These are phyloP conservation scores for Diprion similis DNA, from an alignment of 1,140 invertebrate genomes.

Conservation along the genomic window DNA sequence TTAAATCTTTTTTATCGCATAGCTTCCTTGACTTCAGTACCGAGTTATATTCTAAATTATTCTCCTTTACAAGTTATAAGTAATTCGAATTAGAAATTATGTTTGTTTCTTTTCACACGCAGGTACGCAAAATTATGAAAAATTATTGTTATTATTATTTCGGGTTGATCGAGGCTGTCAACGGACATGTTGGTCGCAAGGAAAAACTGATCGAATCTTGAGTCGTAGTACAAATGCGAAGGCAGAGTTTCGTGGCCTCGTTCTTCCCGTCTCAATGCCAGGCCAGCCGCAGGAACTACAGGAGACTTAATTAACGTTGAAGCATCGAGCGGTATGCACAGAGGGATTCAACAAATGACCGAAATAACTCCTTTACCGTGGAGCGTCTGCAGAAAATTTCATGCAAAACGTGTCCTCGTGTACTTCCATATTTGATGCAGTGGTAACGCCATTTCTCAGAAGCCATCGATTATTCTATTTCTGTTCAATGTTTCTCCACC, in stretches of 20 bases:
- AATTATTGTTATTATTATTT: too few relatives aligned
- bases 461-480: background rate
- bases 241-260: background rate
- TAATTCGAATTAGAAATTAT: too few relatives aligned
- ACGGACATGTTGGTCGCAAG: background rate
- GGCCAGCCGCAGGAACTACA: background rate
- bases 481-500: background rate
- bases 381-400: background rate
- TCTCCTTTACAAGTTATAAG: too few relatives aligned
- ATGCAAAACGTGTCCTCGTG: background rate
- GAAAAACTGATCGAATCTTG: background rate
- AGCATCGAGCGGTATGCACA: background rate
- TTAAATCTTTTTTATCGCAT: too few relatives aligned
- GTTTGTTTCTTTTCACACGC: too few relatives aligned
- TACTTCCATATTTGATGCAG: background rate
- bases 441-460: background rate
- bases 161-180: background rate
- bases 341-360: background rate
- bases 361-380: background rate
- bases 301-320: background rate
- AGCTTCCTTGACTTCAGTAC: too few relatives aligned
- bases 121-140: too few relatives aligned
- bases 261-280: conserved; percentile 5
- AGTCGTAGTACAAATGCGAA: background rate
- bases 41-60: too few relatives aligned